Percentiles rank a stretch among this genome's conserved stretches.
These are phyloP conservation scores for Suillia variegata DNA, from an alignment of 2,888 invertebrate species.

Conservation along the genomic window DNA sequence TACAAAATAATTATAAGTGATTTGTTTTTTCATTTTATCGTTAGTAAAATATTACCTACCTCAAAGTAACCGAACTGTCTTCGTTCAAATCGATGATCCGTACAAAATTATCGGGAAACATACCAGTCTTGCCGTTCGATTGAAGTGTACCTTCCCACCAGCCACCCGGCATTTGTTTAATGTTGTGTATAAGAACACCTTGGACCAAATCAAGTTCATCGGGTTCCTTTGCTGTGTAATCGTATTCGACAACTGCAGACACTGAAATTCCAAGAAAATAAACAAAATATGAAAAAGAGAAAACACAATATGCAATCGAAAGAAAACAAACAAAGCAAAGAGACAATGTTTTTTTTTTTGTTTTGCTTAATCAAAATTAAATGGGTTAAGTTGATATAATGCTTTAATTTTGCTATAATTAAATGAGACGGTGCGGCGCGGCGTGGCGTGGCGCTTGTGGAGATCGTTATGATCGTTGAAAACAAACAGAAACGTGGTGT, in stretches of 20 bases:
- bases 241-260: constrained; percentile 85
- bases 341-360: too few relatives aligned
- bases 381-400: too few relatives aligned
- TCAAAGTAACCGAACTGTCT: constrained; percentile 55
- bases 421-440: too few relatives aligned
- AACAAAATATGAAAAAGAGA: background rate
- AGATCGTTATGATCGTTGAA: too few relatives aligned
- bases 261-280: constrained; percentile 61
- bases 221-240: constrained; percentile 82
- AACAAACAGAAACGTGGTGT: too few relatives aligned
- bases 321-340: background rate
- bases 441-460: too few relatives aligned
- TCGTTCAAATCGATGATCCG: constrained; percentile 64
- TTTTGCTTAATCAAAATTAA: too few relatives aligned
- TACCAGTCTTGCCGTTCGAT: constrained; percentile 74
- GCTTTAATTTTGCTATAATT: too few relatives aligned
- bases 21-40: too few relatives aligned
- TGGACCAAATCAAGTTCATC: constrained; percentile 84
- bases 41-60: too few relatives aligned
- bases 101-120: constrained; percentile 95
- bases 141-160: constrained; percentile 91
- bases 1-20: too few relatives aligned
- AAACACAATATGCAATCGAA: background rate
- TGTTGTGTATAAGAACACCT: constrained; percentile 83
- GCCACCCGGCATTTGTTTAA: constrained; percentile 78